These are phyloP conservation scores for Helleia helle DNA, from an alignment of 2,888 invertebrate genomes.

Conservation along the genomic window DNA sequence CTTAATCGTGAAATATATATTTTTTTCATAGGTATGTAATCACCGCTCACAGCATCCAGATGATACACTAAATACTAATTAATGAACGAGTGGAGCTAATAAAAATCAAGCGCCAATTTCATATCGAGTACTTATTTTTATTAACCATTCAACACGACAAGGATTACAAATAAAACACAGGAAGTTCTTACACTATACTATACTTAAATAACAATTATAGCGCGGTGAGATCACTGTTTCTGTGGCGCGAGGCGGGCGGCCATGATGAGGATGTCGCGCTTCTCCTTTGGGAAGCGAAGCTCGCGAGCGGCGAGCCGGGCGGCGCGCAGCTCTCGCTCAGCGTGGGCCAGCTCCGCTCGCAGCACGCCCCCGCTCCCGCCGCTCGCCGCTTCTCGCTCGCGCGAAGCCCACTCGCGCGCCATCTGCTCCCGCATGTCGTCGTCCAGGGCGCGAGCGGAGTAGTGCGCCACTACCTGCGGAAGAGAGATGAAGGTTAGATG, in stretches of 20 bases:
- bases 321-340: slow-evolving; percentile 89
- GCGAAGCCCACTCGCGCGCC: slow-evolving; percentile 95
- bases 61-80: no score
- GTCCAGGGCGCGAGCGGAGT: slow-evolving; percentile 92
- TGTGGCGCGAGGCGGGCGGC: slow-evolving; percentile 86
- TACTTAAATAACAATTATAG: slow-evolving; percentile 55
- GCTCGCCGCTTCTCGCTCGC: slow-evolving; percentile 55
- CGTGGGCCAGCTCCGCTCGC: slow-evolving; percentile 85
- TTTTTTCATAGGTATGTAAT: no score
- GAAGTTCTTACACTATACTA: slow-evolving; percentile 51
- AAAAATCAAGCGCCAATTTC: no score
- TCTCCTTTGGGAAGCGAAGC: slow-evolving; percentile 94
- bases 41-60: no score
- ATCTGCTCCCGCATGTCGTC: slow-evolving; percentile 97
- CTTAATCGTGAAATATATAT: no score
- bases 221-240: slow-evolving; percentile 60
- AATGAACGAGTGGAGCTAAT: no score
- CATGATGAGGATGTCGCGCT: slow-evolving; percentile 92
- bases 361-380: slow-evolving; percentile 75
- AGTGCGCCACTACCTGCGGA: slow-evolving; percentile 81
- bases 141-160: slow-evolving; percentile 1
- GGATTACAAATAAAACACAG: slow-evolving; percentile 37
- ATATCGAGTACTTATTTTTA: no score
- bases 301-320: slow-evolving; percentile 92
- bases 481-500: no score